A percentile compares a stretch with the other conserved stretches of the same genome.
phyloP scores from a whole-genome alignment of 1,140 invertebrate species.

The Drosophila bocqueti region DNA sequence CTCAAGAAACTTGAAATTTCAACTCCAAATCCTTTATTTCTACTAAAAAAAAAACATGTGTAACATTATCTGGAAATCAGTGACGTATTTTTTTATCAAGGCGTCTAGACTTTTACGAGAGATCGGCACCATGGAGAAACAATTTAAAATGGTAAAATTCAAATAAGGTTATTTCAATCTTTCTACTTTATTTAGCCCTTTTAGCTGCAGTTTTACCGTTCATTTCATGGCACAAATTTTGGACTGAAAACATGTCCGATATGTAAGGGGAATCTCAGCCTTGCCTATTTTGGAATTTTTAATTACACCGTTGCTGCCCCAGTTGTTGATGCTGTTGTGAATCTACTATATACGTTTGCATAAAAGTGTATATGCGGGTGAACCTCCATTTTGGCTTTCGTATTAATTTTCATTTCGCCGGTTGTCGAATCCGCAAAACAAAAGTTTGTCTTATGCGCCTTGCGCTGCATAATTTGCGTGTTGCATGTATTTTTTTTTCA shows the following conservation, averaged over 20 bases:
- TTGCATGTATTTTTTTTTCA: slow-evolving; percentile 55
- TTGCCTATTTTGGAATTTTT: slow-evolving; percentile 64
- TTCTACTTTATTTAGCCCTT: not conserved
- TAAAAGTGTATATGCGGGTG: not conserved
- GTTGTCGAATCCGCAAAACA: slow-evolving; percentile 71
- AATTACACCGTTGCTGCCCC: slow-evolving; percentile 66
- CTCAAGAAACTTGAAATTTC: not conserved
- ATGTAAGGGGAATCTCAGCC: slow-evolving; percentile 6
- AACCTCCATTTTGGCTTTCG: slow-evolving; percentile 55
- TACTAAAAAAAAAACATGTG: not conserved
- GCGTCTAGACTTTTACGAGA: not conserved
- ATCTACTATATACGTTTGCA: slow-evolving; percentile 6
- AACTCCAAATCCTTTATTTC: not conserved
- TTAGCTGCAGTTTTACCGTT: not conserved
- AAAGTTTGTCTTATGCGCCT: slow-evolving; percentile 80
- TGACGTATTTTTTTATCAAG: too few species aligned
- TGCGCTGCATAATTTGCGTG: slow-evolving; percentile 77
- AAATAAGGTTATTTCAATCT: not conserved
- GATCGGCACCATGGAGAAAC: not conserved
- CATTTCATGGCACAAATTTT: not conserved
- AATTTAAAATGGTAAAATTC: not conserved
- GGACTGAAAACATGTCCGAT: slow-evolving; percentile 10
- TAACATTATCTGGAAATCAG: not conserved
- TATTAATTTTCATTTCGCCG: slow-evolving; percentile 77
- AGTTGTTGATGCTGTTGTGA: slow-evolving; percentile 26